phyloP scores from a whole-genome alignment of 2,888 invertebrate genomes.

The Empis livida region DNA sequence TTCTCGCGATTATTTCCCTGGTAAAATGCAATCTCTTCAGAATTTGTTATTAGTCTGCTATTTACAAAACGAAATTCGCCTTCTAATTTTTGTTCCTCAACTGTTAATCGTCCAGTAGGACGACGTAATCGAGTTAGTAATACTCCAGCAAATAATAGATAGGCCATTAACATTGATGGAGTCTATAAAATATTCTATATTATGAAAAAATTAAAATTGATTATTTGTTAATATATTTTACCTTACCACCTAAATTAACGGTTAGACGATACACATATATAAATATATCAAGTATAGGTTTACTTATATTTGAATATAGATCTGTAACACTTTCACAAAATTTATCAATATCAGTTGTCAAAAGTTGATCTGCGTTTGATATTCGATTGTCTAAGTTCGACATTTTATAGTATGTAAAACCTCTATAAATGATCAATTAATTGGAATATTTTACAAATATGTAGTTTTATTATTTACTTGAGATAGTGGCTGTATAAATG shows the following conservation, averaged over 20 bases:
- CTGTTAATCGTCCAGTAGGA: constrained; percentile 79
- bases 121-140: constrained; percentile 74
- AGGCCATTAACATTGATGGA: constrained; percentile 76
- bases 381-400: constrained; percentile 90
- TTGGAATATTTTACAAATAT: constrained; percentile 1
- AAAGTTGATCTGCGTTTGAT: constrained; percentile 87
- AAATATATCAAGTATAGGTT: constrained; percentile 87
- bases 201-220: background rate
- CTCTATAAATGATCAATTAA: constrained; percentile 39
- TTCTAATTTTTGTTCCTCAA: constrained; percentile 92
- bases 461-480: constrained; percentile 44
- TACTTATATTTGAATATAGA: constrained; percentile 91
- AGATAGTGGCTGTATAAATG: constrained; percentile 85
- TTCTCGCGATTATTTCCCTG: constrained; percentile 80
- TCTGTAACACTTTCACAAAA: constrained; percentile 94
- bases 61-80: constrained; percentile 97
- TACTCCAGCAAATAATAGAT: constrained; percentile 75
- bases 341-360: constrained; percentile 94
- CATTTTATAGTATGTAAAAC: constrained; percentile 95
- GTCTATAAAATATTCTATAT: constrained; percentile 43
- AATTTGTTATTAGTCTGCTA: constrained; percentile 89
- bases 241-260: constrained; percentile 69
- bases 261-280: constrained; percentile 88
- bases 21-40: constrained; percentile 70
- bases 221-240: constrained; percentile 26